Conservation (phyloP, 2,113 vertebrate genomes). For the Kryptolebias marmoratus region DNA sequence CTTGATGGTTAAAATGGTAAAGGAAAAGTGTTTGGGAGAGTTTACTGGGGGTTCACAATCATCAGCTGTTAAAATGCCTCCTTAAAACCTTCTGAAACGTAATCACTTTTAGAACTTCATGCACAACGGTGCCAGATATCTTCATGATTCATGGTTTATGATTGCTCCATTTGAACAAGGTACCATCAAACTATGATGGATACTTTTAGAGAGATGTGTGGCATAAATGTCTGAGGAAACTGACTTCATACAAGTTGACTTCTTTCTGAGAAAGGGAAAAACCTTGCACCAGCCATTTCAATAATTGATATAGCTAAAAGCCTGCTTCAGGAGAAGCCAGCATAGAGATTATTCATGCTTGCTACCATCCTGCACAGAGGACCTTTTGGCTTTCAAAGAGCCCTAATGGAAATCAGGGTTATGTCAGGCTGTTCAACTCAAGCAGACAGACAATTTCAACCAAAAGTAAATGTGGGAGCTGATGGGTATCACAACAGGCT, state of each 20-base stretch:
- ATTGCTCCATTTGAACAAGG: constrained; percentile 18
- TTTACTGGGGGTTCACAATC: not conserved
- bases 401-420: constrained; percentile 73
- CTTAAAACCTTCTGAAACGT: constrained; percentile 27
- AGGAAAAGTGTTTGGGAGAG: not conserved
- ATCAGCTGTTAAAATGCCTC: constrained; percentile 14
- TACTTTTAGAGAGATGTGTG: constrained; percentile 9
- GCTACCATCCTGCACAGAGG: constrained; percentile 64
- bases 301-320: constrained; percentile 75
- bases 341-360: constrained; percentile 71
- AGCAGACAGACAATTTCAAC: constrained; percentile 47
- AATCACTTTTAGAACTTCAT: constrained; percentile 36
- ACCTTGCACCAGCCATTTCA: constrained; percentile 48
- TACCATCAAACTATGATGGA: constrained; percentile 35
- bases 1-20: not conserved
- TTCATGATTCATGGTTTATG: constrained; percentile 26
- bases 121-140: constrained; percentile 27
- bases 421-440: constrained; percentile 57
- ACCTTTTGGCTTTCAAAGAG: constrained; percentile 60
- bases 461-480: constrained; percentile 33
- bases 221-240: constrained; percentile 48
- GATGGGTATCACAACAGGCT: constrained; percentile 46
- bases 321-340: constrained; percentile 51
- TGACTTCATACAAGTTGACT: constrained; percentile 40
- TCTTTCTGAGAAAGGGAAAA: constrained; percentile 43